Evolutionary conservation across 2,113 vertebrate genomes (phyloP), one percentile per base, ranked within the genome.

Genomic region (Hystrix brachyura): DNA sequence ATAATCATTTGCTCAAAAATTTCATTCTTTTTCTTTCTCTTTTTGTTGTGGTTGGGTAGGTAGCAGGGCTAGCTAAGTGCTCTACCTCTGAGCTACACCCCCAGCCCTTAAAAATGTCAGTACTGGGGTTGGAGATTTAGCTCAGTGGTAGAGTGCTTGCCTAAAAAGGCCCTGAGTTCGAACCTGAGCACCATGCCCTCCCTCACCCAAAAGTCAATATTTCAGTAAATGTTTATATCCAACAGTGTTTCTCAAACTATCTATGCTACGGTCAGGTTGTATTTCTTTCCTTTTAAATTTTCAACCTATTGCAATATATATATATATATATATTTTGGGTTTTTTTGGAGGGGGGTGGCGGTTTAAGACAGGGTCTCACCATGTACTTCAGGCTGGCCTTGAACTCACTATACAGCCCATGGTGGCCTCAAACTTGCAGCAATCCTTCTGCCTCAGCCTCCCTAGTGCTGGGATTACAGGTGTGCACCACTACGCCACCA

Each of bases 141-240:
- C 38, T 38, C 38, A 38, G 38, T 38, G 38, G 38, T 38, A 38
- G 38, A 38, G 38, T 38, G 38, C 38, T 38, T 38, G 38, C 38
- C 38, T 38, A 38, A 38, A 2, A 38, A 38, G 38, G 38, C 38
- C 38, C 38, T 38, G 38, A 38, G 38, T 38, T 38, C 38, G 38
- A 38, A 38, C 38, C 38, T 38, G 38, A 38, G 38, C 38, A 38
- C 38, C 38, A 38, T 38, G 38, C 38, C 38, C 38, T 38, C 38
- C 38, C 38, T 38, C 38, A 38, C 2, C 38, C 38, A 38, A 38
- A 38, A 38, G 38, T 38, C 38, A 38, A 38, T 92, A 59, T 90
- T 86, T 86, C 78, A 67, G 18, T 69, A 86, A 88, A 91, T 94
- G 72, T 94, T 94, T 78, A 95, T 32, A 2, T 79, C 91, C 34